Conservation (phyloP, 2,113 vertebrate species). For the Blennius ocellaris region DNA sequence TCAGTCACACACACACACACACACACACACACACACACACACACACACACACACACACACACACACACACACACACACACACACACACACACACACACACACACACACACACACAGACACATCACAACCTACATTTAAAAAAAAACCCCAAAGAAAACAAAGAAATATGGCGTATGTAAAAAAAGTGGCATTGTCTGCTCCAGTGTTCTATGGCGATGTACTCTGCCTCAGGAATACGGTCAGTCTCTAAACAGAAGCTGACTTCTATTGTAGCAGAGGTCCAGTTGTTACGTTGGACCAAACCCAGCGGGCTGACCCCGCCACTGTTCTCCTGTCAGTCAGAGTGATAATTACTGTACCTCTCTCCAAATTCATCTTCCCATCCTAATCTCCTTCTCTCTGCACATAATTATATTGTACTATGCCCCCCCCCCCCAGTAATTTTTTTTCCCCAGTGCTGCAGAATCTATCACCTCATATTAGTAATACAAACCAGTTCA, state of each 20-base stretch:
- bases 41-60: conserved; percentile 31
- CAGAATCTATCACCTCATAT: conserved; percentile 54
- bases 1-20: no score
- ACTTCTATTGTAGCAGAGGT: conserved; percentile 22
- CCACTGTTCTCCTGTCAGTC: conserved; percentile 44
- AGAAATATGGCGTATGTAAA: conserved; percentile 41
- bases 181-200: conserved; percentile 51
- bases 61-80: conserved; percentile 28
- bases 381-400: conserved; percentile 38
- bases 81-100: conserved; percentile 21
- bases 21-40: conserved; percentile 23
- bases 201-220: conserved; percentile 28
- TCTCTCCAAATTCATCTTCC: conserved; percentile 55
- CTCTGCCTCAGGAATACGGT: conserved; percentile 29
- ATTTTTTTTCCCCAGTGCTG: conserved; percentile 45
- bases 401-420: conserved; percentile 56
- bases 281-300: conserved; percentile 30
- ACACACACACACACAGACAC: conserved; percentile 31
- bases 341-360: conserved; percentile 52
- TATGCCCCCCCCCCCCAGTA: conserved; percentile 35
- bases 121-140: conserved; percentile 45
- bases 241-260: conserved; percentile 38
- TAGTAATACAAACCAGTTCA: conserved; percentile 57
- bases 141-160: conserved; percentile 25
- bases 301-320: conserved; percentile 36